Evolutionary conservation across 2,888 invertebrate genomes (phyloP).

Genomic region (Incurvaria masculella): DNA sequence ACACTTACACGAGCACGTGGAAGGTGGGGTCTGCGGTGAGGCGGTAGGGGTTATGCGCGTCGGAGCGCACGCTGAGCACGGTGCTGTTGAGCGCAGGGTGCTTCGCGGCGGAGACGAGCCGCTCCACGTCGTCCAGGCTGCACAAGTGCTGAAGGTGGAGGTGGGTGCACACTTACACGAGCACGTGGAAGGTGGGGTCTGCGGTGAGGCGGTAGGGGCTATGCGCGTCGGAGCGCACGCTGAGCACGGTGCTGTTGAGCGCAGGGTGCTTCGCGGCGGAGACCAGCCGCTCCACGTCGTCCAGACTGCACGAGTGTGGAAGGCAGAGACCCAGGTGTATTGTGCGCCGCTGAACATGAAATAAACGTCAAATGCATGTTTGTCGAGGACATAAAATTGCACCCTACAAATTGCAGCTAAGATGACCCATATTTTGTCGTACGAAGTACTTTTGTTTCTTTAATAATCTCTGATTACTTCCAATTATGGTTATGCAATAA

Average conservation of each 20-base stretch:
- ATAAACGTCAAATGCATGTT: too few species aligned
- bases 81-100: constrained; percentile 39
- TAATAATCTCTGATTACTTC: too few species aligned
- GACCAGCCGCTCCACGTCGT: constrained; percentile 60
- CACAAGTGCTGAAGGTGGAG: too few species aligned
- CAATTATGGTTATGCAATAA: too few species aligned
- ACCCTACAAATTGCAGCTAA: too few species aligned
- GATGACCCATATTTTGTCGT: too few species aligned
- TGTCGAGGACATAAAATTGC: too few species aligned
- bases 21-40: constrained; percentile 70
- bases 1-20: constrained; percentile 63
- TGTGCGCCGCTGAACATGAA: constrained; percentile 57
- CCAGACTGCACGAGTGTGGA: constrained; percentile 63
- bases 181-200: constrained; percentile 69
- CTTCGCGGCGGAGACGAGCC: constrained; percentile 18
- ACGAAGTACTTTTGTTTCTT: too few species aligned
- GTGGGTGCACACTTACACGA: constrained; percentile 63
- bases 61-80: constrained; percentile 64
- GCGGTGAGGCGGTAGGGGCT: constrained; percentile 60
- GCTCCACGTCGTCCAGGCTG: background rate
- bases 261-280: constrained; percentile 49
- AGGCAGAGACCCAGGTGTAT: constrained; percentile 75
- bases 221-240: constrained; percentile 67
- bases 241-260: constrained; percentile 56
- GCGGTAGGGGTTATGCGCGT: constrained; percentile 62